Percentiles rank a stretch among this genome's conserved stretches.
Evolutionary conservation across 2,113 vertebrate species (phyloP).

Genomic region (Holacanthus passer): DNA sequence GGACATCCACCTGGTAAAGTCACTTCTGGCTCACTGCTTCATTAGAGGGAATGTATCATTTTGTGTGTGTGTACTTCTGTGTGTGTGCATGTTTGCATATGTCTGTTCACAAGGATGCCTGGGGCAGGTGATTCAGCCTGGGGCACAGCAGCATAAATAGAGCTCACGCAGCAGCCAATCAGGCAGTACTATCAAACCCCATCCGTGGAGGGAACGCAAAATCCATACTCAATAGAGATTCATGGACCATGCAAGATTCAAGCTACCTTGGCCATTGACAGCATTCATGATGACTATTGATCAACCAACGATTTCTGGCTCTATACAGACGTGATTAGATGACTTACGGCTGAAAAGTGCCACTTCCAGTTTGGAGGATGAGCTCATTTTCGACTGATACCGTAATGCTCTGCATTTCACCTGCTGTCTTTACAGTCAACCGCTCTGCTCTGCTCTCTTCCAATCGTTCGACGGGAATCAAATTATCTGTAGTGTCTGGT

Average conservation of each 20-base stretch:
- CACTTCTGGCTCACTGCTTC: slow-evolving; percentile 70
- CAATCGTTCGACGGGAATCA: slow-evolving; percentile 72
- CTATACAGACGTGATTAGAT: slow-evolving; percentile 77
- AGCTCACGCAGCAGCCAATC: slow-evolving; percentile 75
- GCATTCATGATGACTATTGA: slow-evolving; percentile 83
- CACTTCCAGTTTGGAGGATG: slow-evolving; percentile 82
- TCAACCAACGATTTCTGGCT: slow-evolving; percentile 76
- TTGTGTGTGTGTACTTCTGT: slow-evolving; percentile 52
- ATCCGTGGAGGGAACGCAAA: slow-evolving; percentile 60
- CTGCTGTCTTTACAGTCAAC: slow-evolving; percentile 71
- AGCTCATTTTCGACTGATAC: slow-evolving; percentile 76
- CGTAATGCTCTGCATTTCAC: slow-evolving; percentile 69
- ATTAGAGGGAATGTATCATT: slow-evolving; percentile 73
- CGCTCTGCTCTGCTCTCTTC: slow-evolving; percentile 51
- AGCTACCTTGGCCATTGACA: slow-evolving; percentile 73
- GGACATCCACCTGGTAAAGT: slow-evolving; percentile 64
- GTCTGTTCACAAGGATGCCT: slow-evolving; percentile 71
- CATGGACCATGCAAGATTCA: slow-evolving; percentile 80
- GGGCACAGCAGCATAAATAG: slow-evolving; percentile 77
- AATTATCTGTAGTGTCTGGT: slow-evolving; percentile 79
- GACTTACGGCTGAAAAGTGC: slow-evolving; percentile 78
- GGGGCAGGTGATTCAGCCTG: slow-evolving; percentile 80
- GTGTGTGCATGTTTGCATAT: slow-evolving; percentile 60
- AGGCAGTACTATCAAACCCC: slow-evolving; percentile 66
- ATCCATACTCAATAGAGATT: slow-evolving; percentile 83